Percentiles rank a stretch among this genome's conserved stretches.
phyloP scores from a whole-genome alignment of 1,140 invertebrate species.

The Drosophila lowei region DNA sequence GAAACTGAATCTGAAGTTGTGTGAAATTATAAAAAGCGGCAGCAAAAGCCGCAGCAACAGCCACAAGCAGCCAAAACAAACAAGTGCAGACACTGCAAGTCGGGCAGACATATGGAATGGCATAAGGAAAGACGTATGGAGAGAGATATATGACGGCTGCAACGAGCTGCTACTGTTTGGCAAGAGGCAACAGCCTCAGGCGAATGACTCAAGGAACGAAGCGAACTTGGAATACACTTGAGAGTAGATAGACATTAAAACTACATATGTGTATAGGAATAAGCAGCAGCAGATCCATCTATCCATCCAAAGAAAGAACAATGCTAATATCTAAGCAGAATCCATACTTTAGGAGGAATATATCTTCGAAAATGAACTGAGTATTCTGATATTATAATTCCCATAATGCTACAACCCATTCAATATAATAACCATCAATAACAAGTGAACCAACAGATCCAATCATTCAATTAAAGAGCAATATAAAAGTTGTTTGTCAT shows the following conservation, averaged over 20 bases:
- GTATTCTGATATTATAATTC: too few species aligned
- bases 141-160: slow-evolving; percentile 20
- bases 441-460: too few species aligned
- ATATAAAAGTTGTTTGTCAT: too few species aligned
- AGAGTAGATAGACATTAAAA: background rate
- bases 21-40: slow-evolving; percentile 48
- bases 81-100: slow-evolving; percentile 30
- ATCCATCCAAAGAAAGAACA: too few species aligned
- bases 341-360: too few species aligned
- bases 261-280: too few species aligned
- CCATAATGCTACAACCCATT: too few species aligned
- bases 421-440: too few species aligned
- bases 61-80: slow-evolving; percentile 45
- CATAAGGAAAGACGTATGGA: slow-evolving; percentile 14
- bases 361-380: too few species aligned
- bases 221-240: slow-evolving; percentile 38
- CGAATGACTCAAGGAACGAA: slow-evolving; percentile 27
- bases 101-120: slow-evolving; percentile 8
- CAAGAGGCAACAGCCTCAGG: slow-evolving; percentile 33
- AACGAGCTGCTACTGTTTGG: slow-evolving; percentile 50
- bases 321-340: too few species aligned
- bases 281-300: too few species aligned
- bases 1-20: slow-evolving; percentile 17
- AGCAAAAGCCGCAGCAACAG: slow-evolving; percentile 11
- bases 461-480: too few species aligned